These are phyloP conservation scores for Macrosteles quadrilineatus DNA, from an alignment of 1,140 invertebrate species.

Conservation along the genomic window DNA sequence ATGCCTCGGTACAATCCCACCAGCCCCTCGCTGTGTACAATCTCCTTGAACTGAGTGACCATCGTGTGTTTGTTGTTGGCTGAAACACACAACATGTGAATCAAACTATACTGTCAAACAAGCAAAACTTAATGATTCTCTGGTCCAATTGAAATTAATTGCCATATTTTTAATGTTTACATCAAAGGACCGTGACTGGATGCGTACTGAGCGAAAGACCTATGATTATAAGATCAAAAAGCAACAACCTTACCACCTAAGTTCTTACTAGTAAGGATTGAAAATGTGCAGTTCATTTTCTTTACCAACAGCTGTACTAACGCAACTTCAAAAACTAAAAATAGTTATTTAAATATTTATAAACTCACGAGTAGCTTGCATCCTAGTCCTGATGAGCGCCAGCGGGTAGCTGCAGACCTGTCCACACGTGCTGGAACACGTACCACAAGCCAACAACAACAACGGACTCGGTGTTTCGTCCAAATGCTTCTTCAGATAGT, in stretches of 20 bases:
- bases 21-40: conserved; percentile 85
- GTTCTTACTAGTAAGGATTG: too few species aligned
- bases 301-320: too few species aligned
- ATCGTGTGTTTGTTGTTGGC: conserved; percentile 60
- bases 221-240: too few species aligned
- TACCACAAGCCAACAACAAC: conserved; percentile 88
- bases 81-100: conserved; percentile 4
- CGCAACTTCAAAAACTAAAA: too few species aligned
- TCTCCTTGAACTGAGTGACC: conserved; percentile 81
- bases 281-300: too few species aligned
- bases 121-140: too few species aligned
- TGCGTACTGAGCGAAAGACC: too few species aligned
- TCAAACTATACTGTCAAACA: too few species aligned
- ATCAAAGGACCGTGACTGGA: too few species aligned
- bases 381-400: conserved; percentile 89
- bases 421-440: conserved; percentile 89
- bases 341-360: conserved; percentile 34
- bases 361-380: conserved; percentile 87
- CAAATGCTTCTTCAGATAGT: conserved; percentile 72
- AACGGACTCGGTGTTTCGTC: conserved; percentile 73
- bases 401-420: conserved; percentile 97
- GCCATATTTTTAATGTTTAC: neutral
- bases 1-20: conserved; percentile 96
- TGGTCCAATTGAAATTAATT: neutral
- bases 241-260: too few species aligned